Evolutionary conservation across 2,888 invertebrate species (phyloP).

Genomic region (Cosmia trapezina): DNA sequence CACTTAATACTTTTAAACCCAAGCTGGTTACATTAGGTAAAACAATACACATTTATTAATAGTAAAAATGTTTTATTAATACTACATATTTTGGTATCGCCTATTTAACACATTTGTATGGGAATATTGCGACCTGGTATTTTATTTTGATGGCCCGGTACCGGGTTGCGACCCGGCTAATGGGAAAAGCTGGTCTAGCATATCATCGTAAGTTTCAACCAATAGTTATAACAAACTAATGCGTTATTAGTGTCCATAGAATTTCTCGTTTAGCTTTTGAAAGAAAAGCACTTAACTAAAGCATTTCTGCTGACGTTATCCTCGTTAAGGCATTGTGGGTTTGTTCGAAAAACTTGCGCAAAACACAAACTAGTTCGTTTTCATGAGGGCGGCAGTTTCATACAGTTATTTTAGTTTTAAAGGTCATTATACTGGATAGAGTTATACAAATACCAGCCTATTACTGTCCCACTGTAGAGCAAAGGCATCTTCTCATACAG

Average conservation of each 20-base stretch:
- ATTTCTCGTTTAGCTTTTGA: constrained; percentile 29
- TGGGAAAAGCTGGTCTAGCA: too few relatives aligned
- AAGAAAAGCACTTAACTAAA: constrained; percentile 38
- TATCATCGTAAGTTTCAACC: neutral
- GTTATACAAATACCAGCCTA: neutral
- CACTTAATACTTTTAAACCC: too few relatives aligned
- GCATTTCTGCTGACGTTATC: constrained; percentile 44
- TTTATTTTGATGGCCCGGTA: too few relatives aligned
- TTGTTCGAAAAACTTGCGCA: constrained; percentile 28
- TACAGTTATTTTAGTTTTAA: constrained; percentile 21
- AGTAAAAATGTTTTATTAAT: too few relatives aligned
- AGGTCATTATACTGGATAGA: neutral
- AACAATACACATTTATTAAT: too few relatives aligned
- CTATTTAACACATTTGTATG: too few relatives aligned
- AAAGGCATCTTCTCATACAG: too few relatives aligned
- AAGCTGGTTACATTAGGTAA: too few relatives aligned
- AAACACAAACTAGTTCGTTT: constrained; percentile 26
- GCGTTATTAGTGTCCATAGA: constrained; percentile 21
- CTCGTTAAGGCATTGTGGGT: constrained; percentile 38
- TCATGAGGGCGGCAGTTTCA: constrained; percentile 20
- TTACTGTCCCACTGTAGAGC: too few relatives aligned
- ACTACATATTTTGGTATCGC: too few relatives aligned
- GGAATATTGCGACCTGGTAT: too few relatives aligned
- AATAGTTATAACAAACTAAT: constrained; percentile 3
- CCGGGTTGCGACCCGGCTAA: too few relatives aligned